Evolutionary conservation across 2,113 vertebrate genomes (phyloP).

Genomic region (Oreochromis niloticus): DNA sequence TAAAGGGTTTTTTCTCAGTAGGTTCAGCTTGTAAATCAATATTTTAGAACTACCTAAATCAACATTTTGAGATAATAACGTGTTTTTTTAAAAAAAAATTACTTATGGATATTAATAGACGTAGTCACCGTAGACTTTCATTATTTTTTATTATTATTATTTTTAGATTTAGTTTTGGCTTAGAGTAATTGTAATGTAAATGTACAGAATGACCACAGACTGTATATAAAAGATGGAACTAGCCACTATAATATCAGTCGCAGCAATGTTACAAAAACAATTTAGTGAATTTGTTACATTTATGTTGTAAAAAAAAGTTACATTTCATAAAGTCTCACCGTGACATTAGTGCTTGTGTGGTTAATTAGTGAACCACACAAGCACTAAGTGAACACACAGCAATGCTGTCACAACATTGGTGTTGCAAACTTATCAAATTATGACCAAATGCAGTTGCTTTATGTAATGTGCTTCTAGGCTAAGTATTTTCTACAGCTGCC

Average conservation of each 20-base stretch:
- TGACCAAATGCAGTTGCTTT: neutral
- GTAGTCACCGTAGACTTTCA: neutral
- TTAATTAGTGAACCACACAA: neutral
- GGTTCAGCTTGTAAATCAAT: neutral
- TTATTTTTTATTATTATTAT: neutral
- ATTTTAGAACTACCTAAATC: neutral
- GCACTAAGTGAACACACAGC: neutral
- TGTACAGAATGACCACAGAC: neutral
- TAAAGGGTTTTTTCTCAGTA: accelerated
- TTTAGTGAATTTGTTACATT: neutral
- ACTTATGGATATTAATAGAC: neutral
- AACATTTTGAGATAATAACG: neutral
- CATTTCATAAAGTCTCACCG: neutral
- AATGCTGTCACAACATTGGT: accelerated
- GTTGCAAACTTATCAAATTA: neutral
- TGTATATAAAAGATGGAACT: neutral
- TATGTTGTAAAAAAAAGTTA: neutral
- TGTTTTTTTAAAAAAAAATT: accelerated
- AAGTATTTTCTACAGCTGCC: neutral
- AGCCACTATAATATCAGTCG: accelerated
- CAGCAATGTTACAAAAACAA: neutral
- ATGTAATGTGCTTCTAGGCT: neutral
- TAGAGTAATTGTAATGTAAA: neutral
- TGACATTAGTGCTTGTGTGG: neutral
- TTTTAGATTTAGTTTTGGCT: neutral